Evolutionary conservation across 1,140 invertebrate genomes (phyloP), one percentile per base, ranked within the genome.

Genomic region (Phortica variegata): DNA sequence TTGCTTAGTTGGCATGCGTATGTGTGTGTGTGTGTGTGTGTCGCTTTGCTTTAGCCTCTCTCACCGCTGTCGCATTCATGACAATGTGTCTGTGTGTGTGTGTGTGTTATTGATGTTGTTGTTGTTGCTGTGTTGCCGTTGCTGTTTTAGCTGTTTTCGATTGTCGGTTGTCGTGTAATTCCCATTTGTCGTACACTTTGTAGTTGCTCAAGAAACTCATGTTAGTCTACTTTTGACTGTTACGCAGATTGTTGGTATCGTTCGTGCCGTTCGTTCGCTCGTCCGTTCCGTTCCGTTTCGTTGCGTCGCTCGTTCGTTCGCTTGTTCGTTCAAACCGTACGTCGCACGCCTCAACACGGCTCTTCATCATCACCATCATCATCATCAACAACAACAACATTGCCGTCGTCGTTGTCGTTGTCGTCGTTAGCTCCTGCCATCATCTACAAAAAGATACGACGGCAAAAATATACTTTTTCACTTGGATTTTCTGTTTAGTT

Each of bases 201-300:
- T 73, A 73, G 60, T 73, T 73, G 70, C 70, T 70, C 70, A 73
- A 73, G 63, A 72, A 74, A 73, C 63, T 73, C 68, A 69, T 75
- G 72, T 74, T 75, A 75, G 72, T 75, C 72, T 74, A 74, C 72
- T 74, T 75, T 75, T 73, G 72, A 71, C 72, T 75, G 72, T 74
- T 75, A 72, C 68, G 72, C 72, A 72, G 72, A 69, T 74, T 74
- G 72, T 74, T 74, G 61, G 69, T 61, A 65, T 62, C 49, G 54
- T 49, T 61, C 47, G 46, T 54, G 49, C 40, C 36, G 44, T 40
- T 17, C 47, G 47, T 47, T 54, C 42, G 58, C 39, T 21, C 19
- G 26, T 18, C 41, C 21, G 41, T 17, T 31, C 18, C 15, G 29
- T 43, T 8, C 41, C 20, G 38, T 40, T 18, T 34, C 20, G 21